Base-by-base conservation (phyloP, 2,888 invertebrate species). In the Galerucella calmariensis region DNA sequence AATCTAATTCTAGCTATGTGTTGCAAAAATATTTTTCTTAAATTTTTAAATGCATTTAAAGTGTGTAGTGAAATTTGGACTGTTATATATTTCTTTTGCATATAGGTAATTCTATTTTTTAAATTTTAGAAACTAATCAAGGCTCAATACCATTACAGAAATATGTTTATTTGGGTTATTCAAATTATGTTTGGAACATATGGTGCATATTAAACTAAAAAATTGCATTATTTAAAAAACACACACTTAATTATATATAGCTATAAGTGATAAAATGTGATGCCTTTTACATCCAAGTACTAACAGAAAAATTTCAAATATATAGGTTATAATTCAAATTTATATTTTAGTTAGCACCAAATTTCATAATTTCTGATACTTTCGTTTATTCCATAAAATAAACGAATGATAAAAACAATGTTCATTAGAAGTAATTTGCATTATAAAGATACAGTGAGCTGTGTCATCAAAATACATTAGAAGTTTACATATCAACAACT, bases 381-480 rank as follows among this genome's bases (percentile, higher is more conserved):
- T 51, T 51, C 8, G 51, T 51, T n/a, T n/a, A 5, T 8, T 51
- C n/a, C 14, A n/a, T 51, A n/a, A 51, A 51, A n/a, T n/a, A 5
- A n/a, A 14, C 14, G 51, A 8, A n/a, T 51, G 8, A n/a, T 51
- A 51, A 51, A 51, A 51, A 51, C 51, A 51, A n/a, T 51, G n/a
- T 51, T 51, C n/a, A 5, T 8, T 14, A n/a, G 8, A n/a, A 8
- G 0, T n/a, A 51, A 51, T 8, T n/a, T 51, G 51, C 51, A 51
- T 51, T 41, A 51, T 14, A 14, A 51, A 59, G 11, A 59, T 24
- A 12, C 10, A 41, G 62, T 46, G 11, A 46, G 63, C 44, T 16
- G 11, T 65, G 63, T 65, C 63, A 65, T 65, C 63, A 65, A 46
- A 46, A 65, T 16, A 65, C 61, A 61, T 61, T 27, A 27, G 4